Evolutionary conservation across 2,888 invertebrate species (phyloP), one percentile per base, ranked within the genome.

Genomic region (Trachelus troglodyta): DNA sequence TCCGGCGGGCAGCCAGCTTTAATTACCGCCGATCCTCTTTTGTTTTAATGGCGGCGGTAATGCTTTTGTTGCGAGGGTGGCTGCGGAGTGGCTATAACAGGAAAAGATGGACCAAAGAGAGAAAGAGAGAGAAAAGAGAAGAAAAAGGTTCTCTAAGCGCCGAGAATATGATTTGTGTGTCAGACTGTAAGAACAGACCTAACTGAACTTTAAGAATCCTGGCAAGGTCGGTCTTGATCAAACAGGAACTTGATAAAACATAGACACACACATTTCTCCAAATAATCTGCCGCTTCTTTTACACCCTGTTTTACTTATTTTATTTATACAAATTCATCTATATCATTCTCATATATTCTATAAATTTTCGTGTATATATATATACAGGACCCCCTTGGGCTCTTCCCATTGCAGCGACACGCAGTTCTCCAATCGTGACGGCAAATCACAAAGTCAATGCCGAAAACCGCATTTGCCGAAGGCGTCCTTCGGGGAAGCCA

Each of bases 191-290:
- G 88, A 90, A 87, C 84, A 85, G 81, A 81, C 80, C 82, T 78
- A 77, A 69, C 77, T 78, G 73, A 73, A 81, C 69, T 80, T 71
- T 73, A 68, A 76, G 79, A 81, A 85, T 82, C 84, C 81, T 79
- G 83, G 85, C 85, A 89, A 88, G 83, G 87, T 85, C 86, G 87
- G 85, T 85, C 86, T 23, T 87, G 89, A 90, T 89, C 87, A 88
- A 90, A 90, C 88, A 90, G 85, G 85, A 87, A 88, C 89, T 89
- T 89, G 34, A 34, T 34, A 89, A 90, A 85, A 86, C 87, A 87
- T 85, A 86, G 89, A 89, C 89, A 89, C 23, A 56, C 56, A 23
- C 23, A 23, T 56, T 23, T 56, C 56, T 56, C 9, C 23, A 56
- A 56, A 15, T 23, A 23, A 56, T 56, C 23, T 56, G 56, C 56